Percentiles rank a stretch among this genome's conserved stretches.
Conservation (phyloP, 37 sponge, comb jelly and placozoan species). For the Aphrocallistes beatrix region DNA sequence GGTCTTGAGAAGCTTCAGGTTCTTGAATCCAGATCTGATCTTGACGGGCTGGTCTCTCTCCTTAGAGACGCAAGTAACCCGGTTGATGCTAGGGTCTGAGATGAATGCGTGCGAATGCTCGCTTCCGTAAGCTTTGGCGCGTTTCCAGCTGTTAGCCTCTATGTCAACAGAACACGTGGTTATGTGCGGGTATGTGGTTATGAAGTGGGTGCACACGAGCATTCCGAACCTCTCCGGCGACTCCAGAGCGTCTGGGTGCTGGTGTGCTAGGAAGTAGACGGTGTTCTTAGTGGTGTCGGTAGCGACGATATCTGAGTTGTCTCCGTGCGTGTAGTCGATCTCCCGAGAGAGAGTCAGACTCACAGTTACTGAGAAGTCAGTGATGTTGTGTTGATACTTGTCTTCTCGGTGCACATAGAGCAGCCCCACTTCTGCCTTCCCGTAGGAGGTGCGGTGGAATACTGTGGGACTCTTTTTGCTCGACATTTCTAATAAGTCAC, state of each 20-base stretch:
- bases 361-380: slow-evolving; percentile 30
- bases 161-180: background rate
- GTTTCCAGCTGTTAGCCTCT: slow-evolving; percentile 24
- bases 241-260: slow-evolving; percentile 25
- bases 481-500: no score
- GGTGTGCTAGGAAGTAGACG: slow-evolving; percentile 28
- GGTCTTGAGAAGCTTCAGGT: slow-evolving; percentile 42
- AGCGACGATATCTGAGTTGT: slow-evolving; percentile 40
- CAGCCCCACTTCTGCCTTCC: slow-evolving; percentile 36
- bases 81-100: background rate
- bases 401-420: slow-evolving; percentile 35
- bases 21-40: slow-evolving; percentile 29
- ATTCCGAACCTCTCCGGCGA: slow-evolving; percentile 43
- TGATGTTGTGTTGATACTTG: slow-evolving; percentile 24
- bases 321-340: slow-evolving; percentile 33
- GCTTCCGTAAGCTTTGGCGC: slow-evolving; percentile 32
- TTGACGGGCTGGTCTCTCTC: slow-evolving; percentile 13
- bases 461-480: background rate
- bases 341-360: slow-evolving; percentile 20
- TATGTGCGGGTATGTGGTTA: slow-evolving; percentile 34
- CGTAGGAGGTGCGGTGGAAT: slow-evolving; percentile 23
- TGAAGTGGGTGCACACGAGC: slow-evolving; percentile 34
- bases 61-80: slow-evolving; percentile 31
- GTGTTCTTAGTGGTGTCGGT: slow-evolving; percentile 56
- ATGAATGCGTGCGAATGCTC: slow-evolving; percentile 49